Base-by-base conservation (phyloP, 2,113 vertebrate genomes). In the Sarotherodon lohbergeri region DNA sequence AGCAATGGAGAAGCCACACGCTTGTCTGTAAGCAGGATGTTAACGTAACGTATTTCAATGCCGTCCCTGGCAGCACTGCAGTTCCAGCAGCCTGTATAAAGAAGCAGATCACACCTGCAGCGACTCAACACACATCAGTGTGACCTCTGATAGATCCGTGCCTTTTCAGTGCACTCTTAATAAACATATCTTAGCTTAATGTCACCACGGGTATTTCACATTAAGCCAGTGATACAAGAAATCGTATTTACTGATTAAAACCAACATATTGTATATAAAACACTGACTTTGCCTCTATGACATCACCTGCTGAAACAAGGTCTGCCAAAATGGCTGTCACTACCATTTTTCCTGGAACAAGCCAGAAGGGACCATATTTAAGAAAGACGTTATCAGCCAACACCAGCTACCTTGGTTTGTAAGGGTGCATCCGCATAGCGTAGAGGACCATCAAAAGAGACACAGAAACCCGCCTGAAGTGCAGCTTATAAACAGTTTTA, bases 11-110 rank as follows among this genome's bases (percentile, higher is more conserved):
- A 79, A 52, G 39, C 80, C 43, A 11, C 36, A 32, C 57, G 29
- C 36, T 41, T 86, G 34, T 66, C 84, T 81, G 84, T 80, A 86
- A 90, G 83, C 86, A 80, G 78, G 43, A 82, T 85, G 89, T 89
- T 89, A 93, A 85, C 39, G 79, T 79, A 52, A 32, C 56, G 85
- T 91, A 59, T 83, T 83, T 82, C 57, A 55, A 7, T 24, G 55
- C 27, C 5, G 41, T 46, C 56, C 48, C 82, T 32, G 81, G 80
- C 81, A 50, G 55, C 46, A 27, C 84, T 82, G 66, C 81, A 84
- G 3, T 48, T 71, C 85, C 82, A 41, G 14, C 14, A 6, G 11
- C 61, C 61, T 32, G 50, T 39, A 17, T 82, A 86, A 79, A 14
- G 52, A 85, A 76, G 66, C 50, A 52, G n/a, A 83, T 24, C 54